Evolutionary conservation across 2,797 vertebrate species (phyloP), one percentile per base, ranked within the genome.

Genomic region (Setipinna tenuifilis): DNA sequence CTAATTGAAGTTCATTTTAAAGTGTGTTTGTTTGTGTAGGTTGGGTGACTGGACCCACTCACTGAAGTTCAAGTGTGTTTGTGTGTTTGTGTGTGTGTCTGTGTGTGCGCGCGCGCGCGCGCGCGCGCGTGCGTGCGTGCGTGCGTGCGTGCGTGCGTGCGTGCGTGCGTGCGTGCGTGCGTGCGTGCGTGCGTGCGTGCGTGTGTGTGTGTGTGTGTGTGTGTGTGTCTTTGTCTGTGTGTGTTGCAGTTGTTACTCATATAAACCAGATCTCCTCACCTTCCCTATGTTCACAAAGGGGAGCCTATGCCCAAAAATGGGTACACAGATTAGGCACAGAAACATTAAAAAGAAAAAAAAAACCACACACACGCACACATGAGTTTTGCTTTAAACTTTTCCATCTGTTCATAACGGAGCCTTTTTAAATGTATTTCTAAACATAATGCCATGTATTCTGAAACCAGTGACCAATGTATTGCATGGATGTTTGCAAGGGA

Each of bases 401-500:
- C 50, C 84, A 82, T 48, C 68, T 75, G 68, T 75, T 75, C 68
- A 41, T 75, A 80, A 87, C n/a, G 25, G 48, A 86, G 85, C 84
- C 88, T 90, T 88, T 48, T 54, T 87, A 87, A 78, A 85, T 83
- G 82, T 83, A 62, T 81, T 86, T 35, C 21, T 82, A 81, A 80
- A 82, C 68, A 80, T 84, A 82, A 44, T 89, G 86, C 86, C 88
- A 84, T 82, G 35, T 78, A 82, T 81, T 89, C 85, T 86, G 90
- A 85, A 84, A 85, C 81, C 85, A 84, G 85, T 81, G 83, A 92
- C 87, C 88, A 83, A 87, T 82, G 50, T 88, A 85, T 86, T 82
- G 54, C 87, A 80, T 88, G 80, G 85, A 92, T 89, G 91, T 93
- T 88, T 92, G 90, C 90, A 91, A 88, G 89, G 92, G 93, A 89